These are phyloP conservation scores for Coturnix japonica DNA, from an alignment of 2,113 vertebrate species.

Conservation along the genomic window DNA sequence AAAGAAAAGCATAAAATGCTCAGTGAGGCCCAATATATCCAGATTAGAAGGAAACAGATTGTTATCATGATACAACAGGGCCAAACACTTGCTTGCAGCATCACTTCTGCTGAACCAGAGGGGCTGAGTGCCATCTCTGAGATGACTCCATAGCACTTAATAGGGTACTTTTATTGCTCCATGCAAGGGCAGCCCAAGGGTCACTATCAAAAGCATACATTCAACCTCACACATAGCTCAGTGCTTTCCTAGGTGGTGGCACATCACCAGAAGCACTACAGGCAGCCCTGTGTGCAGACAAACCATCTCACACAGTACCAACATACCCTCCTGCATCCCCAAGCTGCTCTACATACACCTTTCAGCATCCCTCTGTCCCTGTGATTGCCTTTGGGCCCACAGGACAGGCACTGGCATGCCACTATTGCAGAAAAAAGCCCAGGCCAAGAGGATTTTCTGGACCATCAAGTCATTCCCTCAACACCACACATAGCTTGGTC, in stretches of 20 bases:
- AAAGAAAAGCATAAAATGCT: not conserved
- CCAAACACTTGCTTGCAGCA: not conserved
- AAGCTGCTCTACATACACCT: not conserved
- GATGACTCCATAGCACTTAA: not conserved
- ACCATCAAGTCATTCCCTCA: not conserved
- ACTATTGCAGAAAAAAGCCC: not conserved
- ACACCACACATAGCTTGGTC: not conserved
- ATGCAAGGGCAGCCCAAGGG: not conserved
- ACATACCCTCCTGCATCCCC: not conserved
- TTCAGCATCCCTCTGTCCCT: not conserved
- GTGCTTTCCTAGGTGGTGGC: not conserved
- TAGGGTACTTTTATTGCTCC: not conserved
- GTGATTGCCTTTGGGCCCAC: too few species aligned
- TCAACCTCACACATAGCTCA: not conserved
- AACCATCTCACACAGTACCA: not conserved
- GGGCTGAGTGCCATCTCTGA: not conserved
- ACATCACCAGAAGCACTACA: rapidly evolving
- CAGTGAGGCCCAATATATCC: rapidly evolving
- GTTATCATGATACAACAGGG: not conserved
- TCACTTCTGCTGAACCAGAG: not conserved
- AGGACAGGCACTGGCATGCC: not conserved
- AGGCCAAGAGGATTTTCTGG: not conserved
- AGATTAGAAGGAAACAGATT: not conserved
- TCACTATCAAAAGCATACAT: rapidly evolving
- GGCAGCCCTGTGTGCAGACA: too few species aligned